Percentiles rank a stretch among this genome's conserved stretches.
Conservation (phyloP, 2,113 vertebrate species). For the Mus pahari region DNA sequence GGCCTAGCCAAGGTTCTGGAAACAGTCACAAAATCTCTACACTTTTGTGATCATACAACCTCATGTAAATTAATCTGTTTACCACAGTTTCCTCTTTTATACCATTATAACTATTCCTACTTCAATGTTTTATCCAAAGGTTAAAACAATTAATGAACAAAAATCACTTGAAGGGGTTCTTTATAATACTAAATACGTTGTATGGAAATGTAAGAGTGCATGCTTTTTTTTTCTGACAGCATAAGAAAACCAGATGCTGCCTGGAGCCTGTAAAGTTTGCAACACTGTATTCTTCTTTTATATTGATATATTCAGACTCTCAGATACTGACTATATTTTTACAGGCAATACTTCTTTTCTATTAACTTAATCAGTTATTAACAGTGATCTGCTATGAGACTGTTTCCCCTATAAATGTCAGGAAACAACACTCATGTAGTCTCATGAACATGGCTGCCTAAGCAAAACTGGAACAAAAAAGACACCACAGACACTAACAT, state of each 20-base stretch:
- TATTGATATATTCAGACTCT: background rate
- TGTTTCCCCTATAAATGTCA: background rate
- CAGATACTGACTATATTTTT: background rate
- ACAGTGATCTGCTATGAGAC: background rate
- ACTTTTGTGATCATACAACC: background rate
- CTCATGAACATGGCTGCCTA: background rate
- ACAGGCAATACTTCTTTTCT: background rate
- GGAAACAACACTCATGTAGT: background rate
- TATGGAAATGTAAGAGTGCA: background rate
- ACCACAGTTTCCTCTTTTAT: background rate
- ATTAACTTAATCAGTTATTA: conserved; percentile 28
- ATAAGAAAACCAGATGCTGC: background rate
- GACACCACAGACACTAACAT: background rate
- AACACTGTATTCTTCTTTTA: background rate
- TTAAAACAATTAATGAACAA: background rate
- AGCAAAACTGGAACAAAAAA: background rate
- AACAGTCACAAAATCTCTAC: background rate
- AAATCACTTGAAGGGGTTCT: background rate
- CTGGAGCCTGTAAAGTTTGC: background rate
- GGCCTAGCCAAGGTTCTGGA: background rate
- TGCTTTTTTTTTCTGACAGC: background rate
- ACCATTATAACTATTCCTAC: background rate
- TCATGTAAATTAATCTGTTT: background rate
- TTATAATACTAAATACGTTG: background rate
- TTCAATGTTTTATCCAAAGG: background rate